Percentiles rank a stretch among this genome's conserved stretches.
phyloP scores from a whole-genome alignment of 2,113 vertebrate species.

The Sisor rabdophorus region DNA sequence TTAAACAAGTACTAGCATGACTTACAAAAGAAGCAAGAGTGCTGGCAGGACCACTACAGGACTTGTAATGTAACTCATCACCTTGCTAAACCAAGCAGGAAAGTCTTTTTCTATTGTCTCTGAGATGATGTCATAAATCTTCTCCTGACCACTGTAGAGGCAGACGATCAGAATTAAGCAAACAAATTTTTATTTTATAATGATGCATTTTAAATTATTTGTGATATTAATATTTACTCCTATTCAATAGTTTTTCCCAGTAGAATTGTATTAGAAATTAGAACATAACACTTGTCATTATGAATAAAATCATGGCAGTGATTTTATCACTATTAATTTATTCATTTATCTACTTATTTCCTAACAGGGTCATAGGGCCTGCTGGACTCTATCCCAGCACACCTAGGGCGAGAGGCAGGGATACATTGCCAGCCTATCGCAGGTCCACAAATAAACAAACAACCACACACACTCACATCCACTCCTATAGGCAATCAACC shows the following conservation, averaged over 20 bases:
- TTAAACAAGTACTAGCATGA: neutral
- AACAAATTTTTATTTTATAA: neutral
- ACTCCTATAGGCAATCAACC: no score
- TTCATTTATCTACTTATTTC: no score
- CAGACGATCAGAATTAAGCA: neutral
- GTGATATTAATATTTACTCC: neutral
- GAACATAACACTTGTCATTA: neutral
- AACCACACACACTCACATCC: no score
- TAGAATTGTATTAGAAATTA: neutral
- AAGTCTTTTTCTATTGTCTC: constrained; percentile 87
- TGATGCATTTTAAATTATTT: neutral
- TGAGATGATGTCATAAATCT: constrained; percentile 94
- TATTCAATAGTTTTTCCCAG: neutral
- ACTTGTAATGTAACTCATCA: constrained; percentile 86
- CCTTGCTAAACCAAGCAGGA: constrained; percentile 84
- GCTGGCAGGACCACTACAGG: constrained; percentile 90
- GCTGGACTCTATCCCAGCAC: no score
- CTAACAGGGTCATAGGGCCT: no score
- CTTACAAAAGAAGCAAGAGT: constrained; percentile 87
- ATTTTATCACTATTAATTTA: neutral
- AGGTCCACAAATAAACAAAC: no score
- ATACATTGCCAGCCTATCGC: no score
- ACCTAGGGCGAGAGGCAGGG: no score
- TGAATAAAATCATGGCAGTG: neutral
- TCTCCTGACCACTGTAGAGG: constrained; percentile 85